These are phyloP conservation scores for Petrocephalus microphthalmus DNA, from an alignment of 2,113 vertebrate genomes.

Conservation along the genomic window DNA sequence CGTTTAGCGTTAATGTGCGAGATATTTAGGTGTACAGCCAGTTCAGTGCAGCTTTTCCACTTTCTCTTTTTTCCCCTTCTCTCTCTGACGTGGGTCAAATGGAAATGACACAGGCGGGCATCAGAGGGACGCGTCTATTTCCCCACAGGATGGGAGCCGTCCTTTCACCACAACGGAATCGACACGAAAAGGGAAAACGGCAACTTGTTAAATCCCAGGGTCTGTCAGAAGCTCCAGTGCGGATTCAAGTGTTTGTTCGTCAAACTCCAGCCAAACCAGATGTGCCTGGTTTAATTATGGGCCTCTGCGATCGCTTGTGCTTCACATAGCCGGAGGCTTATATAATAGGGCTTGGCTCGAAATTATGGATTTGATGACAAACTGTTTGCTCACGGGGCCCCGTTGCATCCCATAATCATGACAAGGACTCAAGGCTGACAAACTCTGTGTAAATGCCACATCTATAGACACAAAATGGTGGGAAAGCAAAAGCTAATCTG, in stretches of 20 bases:
- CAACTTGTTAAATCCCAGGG: background rate
- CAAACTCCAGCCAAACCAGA: constrained; percentile 1
- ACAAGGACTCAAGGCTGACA: background rate
- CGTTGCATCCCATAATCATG: background rate
- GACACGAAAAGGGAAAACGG: background rate
- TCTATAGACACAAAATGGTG: background rate
- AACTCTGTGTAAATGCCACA: constrained; percentile 5
- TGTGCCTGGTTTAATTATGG: constrained; percentile 17
- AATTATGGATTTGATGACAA: constrained; percentile 10
- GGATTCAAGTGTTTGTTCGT: constrained; percentile 6
- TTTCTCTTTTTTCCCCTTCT: background rate
- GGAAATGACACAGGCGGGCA: background rate
- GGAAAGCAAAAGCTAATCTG: background rate
- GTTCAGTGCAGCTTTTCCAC: background rate
- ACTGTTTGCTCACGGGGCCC: background rate
- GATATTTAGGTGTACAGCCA: background rate
- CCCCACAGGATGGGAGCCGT: constrained; percentile 7
- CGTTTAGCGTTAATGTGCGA: background rate
- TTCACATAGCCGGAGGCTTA: background rate
- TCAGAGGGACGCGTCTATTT: background rate
- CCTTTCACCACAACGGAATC: background rate
- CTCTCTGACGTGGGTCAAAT: background rate
- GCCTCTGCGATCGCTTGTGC: background rate
- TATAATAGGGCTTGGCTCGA: background rate
- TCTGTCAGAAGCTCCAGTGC: background rate